These are phyloP conservation scores for Fulmarus glacialis DNA, from an alignment of 2,113 vertebrate genomes.

Conservation along the genomic window DNA sequence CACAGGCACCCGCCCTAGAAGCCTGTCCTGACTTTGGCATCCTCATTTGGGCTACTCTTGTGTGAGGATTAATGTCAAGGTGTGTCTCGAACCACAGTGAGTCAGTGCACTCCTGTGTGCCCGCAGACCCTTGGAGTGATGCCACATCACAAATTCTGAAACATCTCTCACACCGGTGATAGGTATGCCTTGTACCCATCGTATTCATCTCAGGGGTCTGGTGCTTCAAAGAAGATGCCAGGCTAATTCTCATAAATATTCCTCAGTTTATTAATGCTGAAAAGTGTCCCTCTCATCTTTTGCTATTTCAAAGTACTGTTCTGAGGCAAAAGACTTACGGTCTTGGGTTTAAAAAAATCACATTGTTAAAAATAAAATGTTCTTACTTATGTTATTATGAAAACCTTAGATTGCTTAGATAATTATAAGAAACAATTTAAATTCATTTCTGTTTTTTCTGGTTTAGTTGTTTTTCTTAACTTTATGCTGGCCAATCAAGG, in stretches of 20 bases:
- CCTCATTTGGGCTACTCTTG: not conserved
- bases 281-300: slow-evolving; percentile 36
- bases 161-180: not conserved
- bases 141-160: not conserved
- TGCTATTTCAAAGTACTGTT: slow-evolving; percentile 28
- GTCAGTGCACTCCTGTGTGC: accelerated
- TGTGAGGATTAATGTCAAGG: not conserved
- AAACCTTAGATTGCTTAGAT: not conserved
- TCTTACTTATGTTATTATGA: not conserved
- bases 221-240: slow-evolving; percentile 54
- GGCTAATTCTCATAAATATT: slow-evolving; percentile 65
- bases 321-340: not conserved
- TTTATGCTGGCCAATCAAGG: not conserved
- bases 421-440: not conserved
- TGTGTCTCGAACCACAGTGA: accelerated
- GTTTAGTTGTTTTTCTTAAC: not conserved
- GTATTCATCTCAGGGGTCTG: not conserved
- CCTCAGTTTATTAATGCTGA: slow-evolving; percentile 58
- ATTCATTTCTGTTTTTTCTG: not conserved
- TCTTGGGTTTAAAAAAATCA: not conserved
- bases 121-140: not conserved
- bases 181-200: not conserved
- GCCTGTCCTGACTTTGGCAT: not conserved
- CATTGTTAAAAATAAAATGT: not conserved
- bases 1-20: not conserved